Base-by-base conservation (phyloP, 2,888 invertebrate genomes). In the Dolichopus griseipennis region DNA sequence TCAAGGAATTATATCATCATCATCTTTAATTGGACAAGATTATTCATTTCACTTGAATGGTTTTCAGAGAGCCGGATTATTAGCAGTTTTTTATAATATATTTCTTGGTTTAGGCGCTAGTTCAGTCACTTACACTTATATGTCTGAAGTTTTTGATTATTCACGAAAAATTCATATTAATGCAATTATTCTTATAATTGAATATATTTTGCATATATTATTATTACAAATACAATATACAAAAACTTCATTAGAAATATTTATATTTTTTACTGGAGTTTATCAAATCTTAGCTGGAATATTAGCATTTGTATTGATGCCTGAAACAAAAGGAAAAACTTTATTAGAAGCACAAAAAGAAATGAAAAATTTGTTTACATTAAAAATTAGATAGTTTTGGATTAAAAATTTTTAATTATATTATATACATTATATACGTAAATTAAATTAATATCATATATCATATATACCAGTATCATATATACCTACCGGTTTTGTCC, bases 241-340 rank as follows among this genome's bases (percentile, higher is more conserved):
- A 41, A 52, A 12, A 18, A 6, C 1, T 52, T 7, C 52, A 52
- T 52, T 18, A n/a, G 6, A 52, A 18, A 52, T n/a, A 3, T 52
- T 18, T 18, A 18, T 52, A 52, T 52, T 52, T 52, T 52, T n/a
- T 52, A 18, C 52, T 15, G 52, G 18, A 52, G 18, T n/a, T 12
- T 41, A 6, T 12, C 52, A 52, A 52, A 52, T 52, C 2, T 52
- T n/a, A 52, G 52, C 15, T 15, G 52, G 52, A 12, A 18, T 2
- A 52, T 18, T 52, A n/a, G 9, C 52, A 52, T 52, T 18, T 15
- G 2, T 18, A 10, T 66, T 68, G 3, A 68, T 79, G 68, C 79
- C 78, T 4, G 80, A 79, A 71, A 79, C 80, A 0, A 75, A 72
- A 65, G 15, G 67, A 21, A 70, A 71, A 2, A 75, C 76, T 0